A percentile compares a stretch with the other conserved stretches of the same genome.
These are phyloP conservation scores for Amphipoea oculea DNA, from an alignment of 2,888 invertebrate species.

Conservation along the genomic window DNA sequence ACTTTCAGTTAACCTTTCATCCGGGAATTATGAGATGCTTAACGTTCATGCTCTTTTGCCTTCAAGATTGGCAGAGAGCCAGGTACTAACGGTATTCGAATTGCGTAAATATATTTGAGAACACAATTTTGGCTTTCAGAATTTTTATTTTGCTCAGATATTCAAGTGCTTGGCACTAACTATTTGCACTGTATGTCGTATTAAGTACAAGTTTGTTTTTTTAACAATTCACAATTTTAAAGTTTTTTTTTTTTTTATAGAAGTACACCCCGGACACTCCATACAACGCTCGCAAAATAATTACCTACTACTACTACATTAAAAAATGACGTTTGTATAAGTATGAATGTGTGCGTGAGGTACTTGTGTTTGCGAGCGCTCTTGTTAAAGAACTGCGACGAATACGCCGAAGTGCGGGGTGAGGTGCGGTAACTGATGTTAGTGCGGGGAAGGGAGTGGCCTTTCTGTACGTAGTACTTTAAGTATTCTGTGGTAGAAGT, in stretches of 20 bases:
- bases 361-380: no score
- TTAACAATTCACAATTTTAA: not conserved
- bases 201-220: not conserved
- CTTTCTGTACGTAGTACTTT: no score
- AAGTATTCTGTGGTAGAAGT: no score
- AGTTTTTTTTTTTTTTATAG: not conserved
- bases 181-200: not conserved
- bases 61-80: conserved; percentile 40
- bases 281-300: no score
- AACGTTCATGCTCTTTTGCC: conserved; percentile 44
- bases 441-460: no score
- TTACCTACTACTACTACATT: no score
- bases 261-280: no score
- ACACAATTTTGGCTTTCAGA: not conserved
- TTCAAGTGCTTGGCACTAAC: not conserved
- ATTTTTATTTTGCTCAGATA: not conserved
- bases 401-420: no score
- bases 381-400: no score
- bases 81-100: conserved; percentile 29
- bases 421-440: no score
- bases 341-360: no score
- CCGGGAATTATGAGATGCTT: conserved; percentile 52
- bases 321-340: no score
- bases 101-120: conserved; percentile 20
- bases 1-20: conserved; percentile 49